phyloP scores from a whole-genome alignment of 2,888 invertebrate genomes.

The Girardia tigrina region DNA sequence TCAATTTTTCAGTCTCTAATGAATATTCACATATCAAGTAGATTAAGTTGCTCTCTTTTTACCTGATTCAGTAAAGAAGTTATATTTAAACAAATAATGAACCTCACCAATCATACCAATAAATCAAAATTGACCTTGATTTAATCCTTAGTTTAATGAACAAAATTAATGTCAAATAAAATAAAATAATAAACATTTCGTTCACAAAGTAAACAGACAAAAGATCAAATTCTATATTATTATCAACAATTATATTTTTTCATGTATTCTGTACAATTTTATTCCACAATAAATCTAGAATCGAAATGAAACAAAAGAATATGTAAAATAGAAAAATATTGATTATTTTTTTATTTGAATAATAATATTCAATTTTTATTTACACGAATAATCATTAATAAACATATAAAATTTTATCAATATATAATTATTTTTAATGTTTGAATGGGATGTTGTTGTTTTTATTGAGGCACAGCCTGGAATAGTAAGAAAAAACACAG shows the following conservation, averaged over 20 bases:
- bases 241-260: too few relatives aligned
- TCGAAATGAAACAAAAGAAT: neutral
- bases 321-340: neutral
- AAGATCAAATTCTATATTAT: neutral
- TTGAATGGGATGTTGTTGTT: neutral
- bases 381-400: too few relatives aligned
- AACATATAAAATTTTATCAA: neutral
- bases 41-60: neutral
- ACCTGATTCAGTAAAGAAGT: neutral
- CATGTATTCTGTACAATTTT: too few relatives aligned
- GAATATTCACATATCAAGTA: neutral
- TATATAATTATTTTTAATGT: neutral
- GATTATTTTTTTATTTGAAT: too few relatives aligned
- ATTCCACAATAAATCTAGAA: neutral
- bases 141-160: neutral
- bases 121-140: neutral
- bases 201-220: neutral
- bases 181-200: neutral
- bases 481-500: neutral
- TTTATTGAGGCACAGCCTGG: neutral
- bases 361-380: too few relatives aligned
- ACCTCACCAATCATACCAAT: neutral
- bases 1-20: neutral
- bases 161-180: neutral
- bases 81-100: neutral